Evolutionary conservation across 2,888 invertebrate species (phyloP).

Genomic region (Apotomis capreana): DNA sequence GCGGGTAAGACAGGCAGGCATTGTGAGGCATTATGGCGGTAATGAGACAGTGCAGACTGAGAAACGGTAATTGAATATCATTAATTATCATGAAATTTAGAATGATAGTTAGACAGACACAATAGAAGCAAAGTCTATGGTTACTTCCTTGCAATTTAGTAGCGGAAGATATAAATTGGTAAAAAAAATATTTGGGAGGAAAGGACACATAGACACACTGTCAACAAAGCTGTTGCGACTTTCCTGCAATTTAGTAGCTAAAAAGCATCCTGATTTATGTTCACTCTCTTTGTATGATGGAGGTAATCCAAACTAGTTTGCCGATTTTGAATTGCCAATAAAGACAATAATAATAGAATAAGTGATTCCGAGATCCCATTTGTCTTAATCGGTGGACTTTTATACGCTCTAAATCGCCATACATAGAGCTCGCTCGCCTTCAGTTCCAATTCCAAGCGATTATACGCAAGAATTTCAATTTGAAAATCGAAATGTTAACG

Average conservation of each 20-base stretch:
- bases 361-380: background rate
- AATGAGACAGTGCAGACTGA: background rate
- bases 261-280: no score
- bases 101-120: background rate
- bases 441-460: slow-evolving; percentile 49
- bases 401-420: slow-evolving; percentile 20
- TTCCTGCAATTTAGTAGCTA: no score
- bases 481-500: slow-evolving; percentile 76
- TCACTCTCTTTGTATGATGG: no score
- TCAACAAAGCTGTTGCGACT: no score
- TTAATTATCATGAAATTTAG: background rate
- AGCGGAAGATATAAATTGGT: background rate
- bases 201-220: no score
- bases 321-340: background rate
- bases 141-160: background rate
- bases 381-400: slow-evolving; percentile 17
- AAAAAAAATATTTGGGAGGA: background rate
- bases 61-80: slow-evolving; percentile 11
- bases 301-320: no score
- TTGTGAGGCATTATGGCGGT: slow-evolving; percentile 14
- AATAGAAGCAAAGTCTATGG: background rate
- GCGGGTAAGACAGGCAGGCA: slow-evolving; percentile 6
- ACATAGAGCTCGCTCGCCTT: slow-evolving; percentile 16
- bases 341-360: slow-evolving; percentile 3
- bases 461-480: slow-evolving; percentile 68